Evolutionary conservation across 2,113 vertebrate genomes (phyloP), one percentile per base, ranked within the genome.

Genomic region (Pithys albifrons): DNA sequence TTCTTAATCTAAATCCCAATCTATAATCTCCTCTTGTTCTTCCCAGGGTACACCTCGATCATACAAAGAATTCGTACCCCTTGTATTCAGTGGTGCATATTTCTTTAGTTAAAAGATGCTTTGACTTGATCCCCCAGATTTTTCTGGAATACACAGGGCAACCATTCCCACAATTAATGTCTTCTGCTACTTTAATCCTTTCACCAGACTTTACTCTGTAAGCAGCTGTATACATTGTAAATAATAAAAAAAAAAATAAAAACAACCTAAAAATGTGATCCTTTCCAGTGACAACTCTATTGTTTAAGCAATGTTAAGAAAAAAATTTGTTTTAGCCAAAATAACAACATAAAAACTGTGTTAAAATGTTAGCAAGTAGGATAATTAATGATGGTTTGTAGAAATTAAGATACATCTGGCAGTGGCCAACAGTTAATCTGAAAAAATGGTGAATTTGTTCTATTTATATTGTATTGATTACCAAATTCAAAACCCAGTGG

Each of bases 1-100:
- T 67, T 76, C 28, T 29, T 55, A 71, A 83, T 66, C 85, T 80
- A 86, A 92, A 93, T 80, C 72, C 48, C 10, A 46, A 39, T 81
- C 80, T 85, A n/a, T 81, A 93, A 84, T 77, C 73, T 88, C 20
- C 1, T 86, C 1, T 78, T 71, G 12, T 5, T 64, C 52, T 89
- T 93, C 33, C 33, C 43, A 45, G 16, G 14, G 8, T 59, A 29
- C 70, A 67, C 8, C 54, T 35, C 43, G 19, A 51, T 25, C 37
- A 19, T 10, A 58, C 4, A 70, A 65, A 85, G 27, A 74, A 39
- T 39, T 64, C 19, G 27, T 11, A 37, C 2, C 28, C 14, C 33
- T 62, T n/a, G 3, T 57, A 27, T 48, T n/a, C n/a, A 52, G n/a
- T 11, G 16, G 3, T 45, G 8, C 14, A 7, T 89, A 52, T 88